phyloP scores from a whole-genome alignment of 2,113 vertebrate species.

The Nibea albiflora region DNA sequence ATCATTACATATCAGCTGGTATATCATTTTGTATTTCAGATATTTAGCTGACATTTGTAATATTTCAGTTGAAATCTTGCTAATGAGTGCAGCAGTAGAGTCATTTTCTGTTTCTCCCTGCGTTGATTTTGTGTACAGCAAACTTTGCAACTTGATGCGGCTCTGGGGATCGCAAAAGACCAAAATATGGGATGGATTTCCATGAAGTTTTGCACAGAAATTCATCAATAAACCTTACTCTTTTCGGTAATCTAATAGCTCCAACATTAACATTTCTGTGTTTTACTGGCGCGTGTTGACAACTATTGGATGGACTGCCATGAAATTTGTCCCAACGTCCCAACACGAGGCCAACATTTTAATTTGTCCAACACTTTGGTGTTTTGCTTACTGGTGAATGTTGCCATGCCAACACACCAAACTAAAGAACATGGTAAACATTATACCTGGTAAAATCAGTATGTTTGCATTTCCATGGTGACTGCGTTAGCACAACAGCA shows the following conservation, averaged over 20 bases:
- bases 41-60: not conserved
- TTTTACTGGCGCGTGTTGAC: too few species aligned
- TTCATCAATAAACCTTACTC: not conserved
- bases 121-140: not conserved
- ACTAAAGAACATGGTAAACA: not conserved
- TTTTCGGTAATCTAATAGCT: too few species aligned
- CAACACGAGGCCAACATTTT: too few species aligned
- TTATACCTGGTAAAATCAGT: not conserved
- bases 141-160: not conserved
- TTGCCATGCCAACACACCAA: not conserved
- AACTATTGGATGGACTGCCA: too few species aligned
- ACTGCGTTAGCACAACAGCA: not conserved
- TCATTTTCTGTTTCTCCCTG: not conserved
- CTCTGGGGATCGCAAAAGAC: not conserved
- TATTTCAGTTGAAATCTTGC: constrained; percentile 11
- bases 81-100: constrained; percentile 2
- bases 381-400: not conserved
- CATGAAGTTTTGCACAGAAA: not conserved
- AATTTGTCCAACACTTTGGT: too few species aligned
- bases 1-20: not conserved
- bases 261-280: too few species aligned
- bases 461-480: not conserved
- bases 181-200: not conserved
- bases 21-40: constrained; percentile 23
- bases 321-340: too few species aligned